Evolutionary conservation across 2,113 vertebrate species (phyloP).

Genomic region (Microcebus tavaratra): DNA sequence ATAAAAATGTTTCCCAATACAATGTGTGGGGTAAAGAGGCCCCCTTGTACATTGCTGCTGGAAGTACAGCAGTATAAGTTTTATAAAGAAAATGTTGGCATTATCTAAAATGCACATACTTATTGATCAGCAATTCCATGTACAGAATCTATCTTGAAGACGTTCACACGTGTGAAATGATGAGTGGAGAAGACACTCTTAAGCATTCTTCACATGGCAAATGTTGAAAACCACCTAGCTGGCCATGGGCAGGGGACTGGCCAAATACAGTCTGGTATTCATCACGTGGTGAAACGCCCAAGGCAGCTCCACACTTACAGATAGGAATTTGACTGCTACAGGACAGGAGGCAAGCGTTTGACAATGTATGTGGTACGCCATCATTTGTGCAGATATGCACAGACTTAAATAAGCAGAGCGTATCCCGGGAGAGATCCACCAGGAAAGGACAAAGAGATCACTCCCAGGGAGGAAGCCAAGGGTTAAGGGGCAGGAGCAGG

Average conservation of each 20-base stretch:
- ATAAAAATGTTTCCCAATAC: neutral
- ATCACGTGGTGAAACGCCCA: neutral
- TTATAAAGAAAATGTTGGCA: neutral
- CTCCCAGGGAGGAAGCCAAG: too few species aligned
- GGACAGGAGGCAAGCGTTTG: neutral
- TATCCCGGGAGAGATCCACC: neutral
- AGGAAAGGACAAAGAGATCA: neutral
- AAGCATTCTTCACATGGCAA: neutral
- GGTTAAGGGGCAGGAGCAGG: rapidly evolving
- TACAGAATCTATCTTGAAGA: neutral
- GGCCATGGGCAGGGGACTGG: too few species aligned
- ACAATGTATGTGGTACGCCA: rapidly evolving
- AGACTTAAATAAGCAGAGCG: neutral
- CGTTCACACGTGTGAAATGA: neutral
- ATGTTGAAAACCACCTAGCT: neutral
- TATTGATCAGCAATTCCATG: neutral
- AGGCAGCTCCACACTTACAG: rapidly evolving
- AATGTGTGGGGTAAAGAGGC: neutral
- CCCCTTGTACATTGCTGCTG: too few species aligned
- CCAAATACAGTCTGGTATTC: neutral
- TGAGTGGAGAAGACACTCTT: neutral
- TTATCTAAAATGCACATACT: neutral
- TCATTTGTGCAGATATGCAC: neutral
- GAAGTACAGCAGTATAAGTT: neutral
- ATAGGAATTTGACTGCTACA: neutral